phyloP scores from a whole-genome alignment of 2,113 vertebrate genomes.

The Carlito syrichta region DNA sequence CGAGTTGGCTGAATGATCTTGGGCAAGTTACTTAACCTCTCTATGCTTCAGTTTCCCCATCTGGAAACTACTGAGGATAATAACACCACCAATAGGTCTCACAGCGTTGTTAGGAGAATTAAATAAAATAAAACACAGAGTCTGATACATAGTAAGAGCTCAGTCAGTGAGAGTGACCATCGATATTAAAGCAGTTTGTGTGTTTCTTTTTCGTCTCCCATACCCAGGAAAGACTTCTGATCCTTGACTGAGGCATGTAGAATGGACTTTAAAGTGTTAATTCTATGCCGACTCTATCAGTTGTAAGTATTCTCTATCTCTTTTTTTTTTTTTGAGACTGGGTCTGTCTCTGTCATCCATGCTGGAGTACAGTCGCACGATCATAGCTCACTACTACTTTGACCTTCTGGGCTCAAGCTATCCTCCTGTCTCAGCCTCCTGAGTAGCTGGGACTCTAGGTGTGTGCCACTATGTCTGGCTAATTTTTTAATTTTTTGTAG shows the following conservation, averaged over 20 bases:
- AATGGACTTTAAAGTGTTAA: neutral
- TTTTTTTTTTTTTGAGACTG: no score
- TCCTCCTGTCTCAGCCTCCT: no score
- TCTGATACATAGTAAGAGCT: neutral
- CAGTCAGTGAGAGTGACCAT: neutral
- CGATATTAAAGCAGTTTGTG: neutral
- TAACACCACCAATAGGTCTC: neutral
- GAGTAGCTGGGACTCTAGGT: no score
- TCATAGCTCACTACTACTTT: no score
- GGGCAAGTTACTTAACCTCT: neutral
- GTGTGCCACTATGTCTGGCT: no score
- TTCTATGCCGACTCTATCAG: neutral
- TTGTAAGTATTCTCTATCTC: neutral
- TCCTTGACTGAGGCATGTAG: neutral
- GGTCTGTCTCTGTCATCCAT: no score
- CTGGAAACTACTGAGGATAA: neutral
- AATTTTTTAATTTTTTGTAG: no score
- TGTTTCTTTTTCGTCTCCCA: neutral
- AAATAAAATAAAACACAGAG: neutral
- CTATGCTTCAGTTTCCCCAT: neutral
- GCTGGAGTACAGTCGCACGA: no score
- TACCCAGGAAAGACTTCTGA: neutral
- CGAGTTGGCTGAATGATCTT: neutral
- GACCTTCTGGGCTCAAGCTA: no score
- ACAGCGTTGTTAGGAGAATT: neutral